Evolutionary conservation across 2,888 invertebrate genomes (phyloP).

Genomic region (Hypselothyrea guttata): DNA sequence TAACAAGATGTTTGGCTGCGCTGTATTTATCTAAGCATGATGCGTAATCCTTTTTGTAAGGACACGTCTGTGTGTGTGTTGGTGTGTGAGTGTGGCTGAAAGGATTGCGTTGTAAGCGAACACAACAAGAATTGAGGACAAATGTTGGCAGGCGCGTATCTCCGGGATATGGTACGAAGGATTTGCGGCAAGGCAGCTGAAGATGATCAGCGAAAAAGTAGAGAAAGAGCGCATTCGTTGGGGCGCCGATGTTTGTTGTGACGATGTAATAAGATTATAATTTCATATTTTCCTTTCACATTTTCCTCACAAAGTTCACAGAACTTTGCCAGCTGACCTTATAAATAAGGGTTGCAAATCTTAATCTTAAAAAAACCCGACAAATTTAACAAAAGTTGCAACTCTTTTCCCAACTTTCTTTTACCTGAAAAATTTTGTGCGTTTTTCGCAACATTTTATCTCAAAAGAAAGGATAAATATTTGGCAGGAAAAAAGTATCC

Average conservation of each 20-base stretch:
- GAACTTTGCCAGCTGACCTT: constrained; percentile 62
- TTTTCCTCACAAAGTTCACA: constrained; percentile 34
- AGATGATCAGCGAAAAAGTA: constrained; percentile 49
- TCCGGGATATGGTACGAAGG: constrained; percentile 66
- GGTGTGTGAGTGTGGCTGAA: constrained; percentile 51
- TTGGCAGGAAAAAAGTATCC: constrained; percentile 52
- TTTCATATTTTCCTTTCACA: constrained; percentile 59
- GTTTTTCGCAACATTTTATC: constrained; percentile 47
- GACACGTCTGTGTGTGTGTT: constrained; percentile 62
- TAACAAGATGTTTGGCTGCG: constrained; percentile 73
- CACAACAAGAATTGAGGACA: constrained; percentile 62
- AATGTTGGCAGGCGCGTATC: constrained; percentile 71
- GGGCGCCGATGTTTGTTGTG: constrained; percentile 65
- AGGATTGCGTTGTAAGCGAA: constrained; percentile 63
- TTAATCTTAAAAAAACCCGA: constrained; percentile 9
- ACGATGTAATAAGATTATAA: constrained; percentile 75
- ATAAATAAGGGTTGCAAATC: constrained; percentile 53
- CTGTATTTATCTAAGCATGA: constrained; percentile 63
- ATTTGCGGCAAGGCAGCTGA: constrained; percentile 66
- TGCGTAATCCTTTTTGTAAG: constrained; percentile 80
- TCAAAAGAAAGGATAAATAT: constrained; percentile 63
- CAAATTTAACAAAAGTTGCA: constrained; percentile 28
- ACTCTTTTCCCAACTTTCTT: constrained; percentile 30
- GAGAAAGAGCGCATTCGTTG: constrained; percentile 43
- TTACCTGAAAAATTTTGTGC: constrained; percentile 20